phyloP scores from a whole-genome alignment of 2,797 vertebrate species.

The Uromys caudimaculatus region DNA sequence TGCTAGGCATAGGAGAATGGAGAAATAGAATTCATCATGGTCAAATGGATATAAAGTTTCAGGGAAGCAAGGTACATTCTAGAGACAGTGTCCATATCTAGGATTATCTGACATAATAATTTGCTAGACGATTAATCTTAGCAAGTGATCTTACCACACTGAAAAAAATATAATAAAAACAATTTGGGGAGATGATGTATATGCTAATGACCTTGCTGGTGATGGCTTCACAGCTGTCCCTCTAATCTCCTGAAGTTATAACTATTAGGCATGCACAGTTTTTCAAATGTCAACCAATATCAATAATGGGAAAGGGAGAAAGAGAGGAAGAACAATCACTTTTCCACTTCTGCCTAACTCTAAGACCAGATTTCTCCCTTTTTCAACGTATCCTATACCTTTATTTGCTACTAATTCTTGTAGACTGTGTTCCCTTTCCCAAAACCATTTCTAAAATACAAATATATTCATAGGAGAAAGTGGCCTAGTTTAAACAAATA shows the following conservation, averaged over 20 bases:
- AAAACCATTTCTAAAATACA: not conserved
- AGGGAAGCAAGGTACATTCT: not conserved
- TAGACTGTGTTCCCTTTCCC: not conserved
- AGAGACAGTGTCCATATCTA: not conserved
- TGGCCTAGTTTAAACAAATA: not conserved
- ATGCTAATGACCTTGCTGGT: not conserved
- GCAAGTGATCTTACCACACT: not conserved
- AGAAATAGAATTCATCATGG: not conserved
- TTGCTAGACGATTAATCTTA: not conserved
- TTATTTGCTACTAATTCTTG: not conserved
- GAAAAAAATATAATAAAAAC: not conserved
- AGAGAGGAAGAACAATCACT: not conserved
- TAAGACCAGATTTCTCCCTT: not conserved
- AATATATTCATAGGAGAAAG: not conserved
- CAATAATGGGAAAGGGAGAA: not conserved
- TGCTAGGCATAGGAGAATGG: not conserved
- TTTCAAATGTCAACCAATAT: not conserved
- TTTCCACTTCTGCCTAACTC: not conserved
- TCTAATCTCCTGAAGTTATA: not conserved
- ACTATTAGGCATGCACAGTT: not conserved
- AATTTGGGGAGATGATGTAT: not conserved
- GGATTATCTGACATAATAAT: not conserved
- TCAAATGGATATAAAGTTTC: not conserved
- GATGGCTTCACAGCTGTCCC: not conserved
- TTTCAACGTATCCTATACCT: not conserved